phyloP scores from a whole-genome alignment of 2,888 invertebrate species.

The Trichogramma evanescens region DNA sequence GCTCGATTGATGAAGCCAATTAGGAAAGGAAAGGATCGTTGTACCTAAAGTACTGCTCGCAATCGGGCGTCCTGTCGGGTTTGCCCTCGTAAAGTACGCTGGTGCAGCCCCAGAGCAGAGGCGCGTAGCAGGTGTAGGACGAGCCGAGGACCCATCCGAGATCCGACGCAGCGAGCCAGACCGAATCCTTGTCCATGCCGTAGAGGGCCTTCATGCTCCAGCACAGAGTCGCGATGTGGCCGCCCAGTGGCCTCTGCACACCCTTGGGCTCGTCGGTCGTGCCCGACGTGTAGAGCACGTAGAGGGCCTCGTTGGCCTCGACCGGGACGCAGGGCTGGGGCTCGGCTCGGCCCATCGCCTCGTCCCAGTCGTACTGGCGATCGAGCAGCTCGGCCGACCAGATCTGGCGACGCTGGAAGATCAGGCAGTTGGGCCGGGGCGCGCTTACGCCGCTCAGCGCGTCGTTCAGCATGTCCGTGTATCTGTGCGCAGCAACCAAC shows the following conservation, averaged over 20 bases:
- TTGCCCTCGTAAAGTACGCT: slow-evolving; percentile 86
- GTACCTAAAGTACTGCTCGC: slow-evolving; percentile 83
- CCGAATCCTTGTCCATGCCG: slow-evolving; percentile 67
- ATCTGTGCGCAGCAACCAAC: slow-evolving; percentile 43
- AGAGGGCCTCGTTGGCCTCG: slow-evolving; percentile 82
- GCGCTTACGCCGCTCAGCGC: slow-evolving; percentile 65
- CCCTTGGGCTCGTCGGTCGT: slow-evolving; percentile 73
- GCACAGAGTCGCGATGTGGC: slow-evolving; percentile 76
- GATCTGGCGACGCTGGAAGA: slow-evolving; percentile 71
- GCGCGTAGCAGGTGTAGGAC: slow-evolving; percentile 90
- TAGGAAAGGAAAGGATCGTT: neutral
- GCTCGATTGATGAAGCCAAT: no score
- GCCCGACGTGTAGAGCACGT: slow-evolving; percentile 88
- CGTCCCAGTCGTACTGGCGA: slow-evolving; percentile 73
- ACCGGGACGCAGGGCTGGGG: slow-evolving; percentile 78
- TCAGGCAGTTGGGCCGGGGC: slow-evolving; percentile 73
- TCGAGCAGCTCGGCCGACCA: slow-evolving; percentile 57
- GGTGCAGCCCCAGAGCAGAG: slow-evolving; percentile 73
- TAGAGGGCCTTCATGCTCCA: slow-evolving; percentile 82
- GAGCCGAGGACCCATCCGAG: slow-evolving; percentile 92
- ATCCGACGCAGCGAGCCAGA: slow-evolving; percentile 89
- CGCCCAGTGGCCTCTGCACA: slow-evolving; percentile 79
- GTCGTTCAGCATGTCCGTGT: slow-evolving; percentile 74
- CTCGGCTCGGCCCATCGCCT: slow-evolving; percentile 58
- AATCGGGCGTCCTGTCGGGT: slow-evolving; percentile 89